phyloP scores from a whole-genome alignment of 2,888 invertebrate genomes.

The Lasioglossum oenotherae region DNA sequence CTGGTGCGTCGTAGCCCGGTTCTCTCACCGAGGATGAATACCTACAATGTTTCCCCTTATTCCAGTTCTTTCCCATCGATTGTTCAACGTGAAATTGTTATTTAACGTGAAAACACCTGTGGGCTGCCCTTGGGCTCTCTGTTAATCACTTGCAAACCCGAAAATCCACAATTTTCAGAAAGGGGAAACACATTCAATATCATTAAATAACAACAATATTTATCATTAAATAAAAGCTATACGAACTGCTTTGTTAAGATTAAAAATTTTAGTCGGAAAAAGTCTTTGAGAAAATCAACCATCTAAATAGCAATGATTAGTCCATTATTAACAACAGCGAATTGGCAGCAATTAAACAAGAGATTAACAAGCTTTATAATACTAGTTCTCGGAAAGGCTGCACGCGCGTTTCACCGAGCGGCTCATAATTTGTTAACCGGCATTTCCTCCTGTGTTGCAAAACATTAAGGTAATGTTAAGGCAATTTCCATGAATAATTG shows the following conservation, averaged over 20 bases:
- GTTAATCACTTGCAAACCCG: neutral
- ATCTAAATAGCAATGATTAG: neutral
- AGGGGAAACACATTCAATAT: neutral
- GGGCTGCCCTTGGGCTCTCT: neutral
- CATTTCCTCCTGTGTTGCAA: neutral
- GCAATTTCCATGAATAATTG: constrained; percentile 17
- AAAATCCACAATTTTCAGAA: neutral
- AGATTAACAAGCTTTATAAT: neutral
- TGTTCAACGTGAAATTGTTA: neutral
- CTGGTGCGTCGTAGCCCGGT: constrained; percentile 79
- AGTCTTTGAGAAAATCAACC: neutral
- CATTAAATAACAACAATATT: neutral
- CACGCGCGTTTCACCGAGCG: constrained; percentile 8
- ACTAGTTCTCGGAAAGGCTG: neutral
- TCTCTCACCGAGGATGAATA: constrained; percentile 74
- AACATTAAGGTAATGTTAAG: neutral
- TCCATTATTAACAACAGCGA: neutral
- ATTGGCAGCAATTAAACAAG: neutral
- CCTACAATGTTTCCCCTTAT: constrained; percentile 33
- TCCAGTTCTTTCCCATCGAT: constrained; percentile 11
- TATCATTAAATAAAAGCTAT: neutral
- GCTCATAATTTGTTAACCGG: neutral
- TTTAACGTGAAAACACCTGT: neutral
- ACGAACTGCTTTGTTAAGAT: no score
- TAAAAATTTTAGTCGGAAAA: neutral